Percentiles rank a stretch among this genome's conserved stretches.
phyloP scores from a whole-genome alignment of 2,797 vertebrate genomes.

The Benthosema pterotum region DNA sequence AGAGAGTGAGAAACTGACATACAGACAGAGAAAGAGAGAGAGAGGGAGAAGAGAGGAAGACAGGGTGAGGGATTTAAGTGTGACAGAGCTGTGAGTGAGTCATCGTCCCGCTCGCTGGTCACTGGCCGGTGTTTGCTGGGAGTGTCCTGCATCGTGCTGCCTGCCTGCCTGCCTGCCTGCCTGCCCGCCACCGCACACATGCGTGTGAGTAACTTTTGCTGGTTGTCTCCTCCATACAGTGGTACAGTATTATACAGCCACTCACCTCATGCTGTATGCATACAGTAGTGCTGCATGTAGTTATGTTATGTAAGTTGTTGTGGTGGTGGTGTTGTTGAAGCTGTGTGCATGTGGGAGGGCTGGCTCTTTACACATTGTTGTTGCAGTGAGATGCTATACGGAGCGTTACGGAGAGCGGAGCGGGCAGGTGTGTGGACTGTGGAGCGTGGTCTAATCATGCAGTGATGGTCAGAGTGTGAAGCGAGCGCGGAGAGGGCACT shows the following conservation, averaged over 20 bases:
- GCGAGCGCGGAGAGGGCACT: too few species aligned
- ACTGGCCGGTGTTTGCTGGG: slow-evolving; percentile 46
- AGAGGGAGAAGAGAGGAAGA: slow-evolving; percentile 9
- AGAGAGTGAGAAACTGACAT: not conserved
- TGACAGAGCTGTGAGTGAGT: slow-evolving; percentile 52
- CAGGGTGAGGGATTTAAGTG: slow-evolving; percentile 13
- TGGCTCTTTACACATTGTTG: not conserved
- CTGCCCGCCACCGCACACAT: slow-evolving; percentile 4
- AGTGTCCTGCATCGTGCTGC: slow-evolving; percentile 19
- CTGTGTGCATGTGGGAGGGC: slow-evolving; percentile 52
- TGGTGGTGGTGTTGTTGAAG: slow-evolving; percentile 55
- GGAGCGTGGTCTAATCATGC: slow-evolving; percentile 23
- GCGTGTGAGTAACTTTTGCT: slow-evolving; percentile 60
- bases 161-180: slow-evolving; percentile 8
- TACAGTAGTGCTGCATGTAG: too few species aligned
- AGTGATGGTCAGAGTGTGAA: not conserved
- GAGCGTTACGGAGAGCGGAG: not conserved
- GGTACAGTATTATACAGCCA: slow-evolving; percentile 4
- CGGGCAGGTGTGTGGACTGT: slow-evolving; percentile 43
- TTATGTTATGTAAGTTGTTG: slow-evolving; percentile 74
- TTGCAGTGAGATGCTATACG: slow-evolving; percentile 17
- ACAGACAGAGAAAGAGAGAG: slow-evolving; percentile 12
- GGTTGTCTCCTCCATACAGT: slow-evolving; percentile 15
- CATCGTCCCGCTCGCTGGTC: slow-evolving; percentile 51
- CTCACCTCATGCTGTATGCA: not conserved